These are phyloP conservation scores for Tapirus indicus DNA, from an alignment of 2,797 vertebrate genomes.

Conservation along the genomic window DNA sequence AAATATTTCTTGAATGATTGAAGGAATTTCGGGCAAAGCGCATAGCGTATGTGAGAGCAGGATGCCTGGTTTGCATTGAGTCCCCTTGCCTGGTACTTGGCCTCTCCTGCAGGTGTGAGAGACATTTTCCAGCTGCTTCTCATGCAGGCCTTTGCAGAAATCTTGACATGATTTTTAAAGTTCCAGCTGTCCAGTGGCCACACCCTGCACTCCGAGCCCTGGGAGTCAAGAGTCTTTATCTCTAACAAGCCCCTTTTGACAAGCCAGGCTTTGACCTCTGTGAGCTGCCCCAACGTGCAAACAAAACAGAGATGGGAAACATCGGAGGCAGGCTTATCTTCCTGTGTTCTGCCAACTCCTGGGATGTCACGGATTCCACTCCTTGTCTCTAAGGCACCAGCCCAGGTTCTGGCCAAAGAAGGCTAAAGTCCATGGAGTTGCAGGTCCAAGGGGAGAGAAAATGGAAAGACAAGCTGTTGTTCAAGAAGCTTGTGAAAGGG, in stretches of 20 bases:
- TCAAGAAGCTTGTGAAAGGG: neutral
- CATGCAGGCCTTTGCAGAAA: neutral
- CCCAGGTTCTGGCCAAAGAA: slow-evolving; percentile 11
- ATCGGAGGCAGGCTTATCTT: neutral
- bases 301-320: neutral
- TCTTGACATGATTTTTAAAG: slow-evolving; percentile 16
- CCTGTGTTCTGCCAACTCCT: neutral
- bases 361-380: neutral
- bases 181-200: neutral
- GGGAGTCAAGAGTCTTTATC: slow-evolving; percentile 25
- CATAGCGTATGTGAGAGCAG: accelerated
- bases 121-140: neutral
- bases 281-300: neutral
- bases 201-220: neutral
- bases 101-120: neutral
- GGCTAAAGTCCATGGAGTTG: neutral
- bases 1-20: neutral
- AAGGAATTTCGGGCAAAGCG: neutral
- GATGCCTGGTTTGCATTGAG: neutral
- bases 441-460: neutral
- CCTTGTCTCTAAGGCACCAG: neutral
- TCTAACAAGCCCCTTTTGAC: neutral
- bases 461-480: neutral
- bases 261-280: slow-evolving; percentile 14
- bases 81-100: neutral